phyloP scores from a whole-genome alignment of 1,140 invertebrate genomes.

The Melanaphis sacchari region DNA sequence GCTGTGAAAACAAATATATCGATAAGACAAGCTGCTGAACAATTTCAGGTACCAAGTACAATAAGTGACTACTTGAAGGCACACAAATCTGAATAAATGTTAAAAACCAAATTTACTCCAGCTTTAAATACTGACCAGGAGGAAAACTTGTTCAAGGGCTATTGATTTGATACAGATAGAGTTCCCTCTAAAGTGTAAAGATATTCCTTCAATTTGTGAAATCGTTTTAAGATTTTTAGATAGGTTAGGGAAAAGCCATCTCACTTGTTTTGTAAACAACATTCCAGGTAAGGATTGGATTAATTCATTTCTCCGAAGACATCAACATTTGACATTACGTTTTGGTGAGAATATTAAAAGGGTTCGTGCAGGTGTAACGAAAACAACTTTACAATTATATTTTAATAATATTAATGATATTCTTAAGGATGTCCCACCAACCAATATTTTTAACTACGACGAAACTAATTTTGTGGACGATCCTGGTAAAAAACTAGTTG shows the following conservation, averaged over 20 bases:
- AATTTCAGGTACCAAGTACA: background rate
- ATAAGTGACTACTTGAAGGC: background rate
- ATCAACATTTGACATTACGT: background rate
- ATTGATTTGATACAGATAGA: background rate
- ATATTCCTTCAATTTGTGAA: background rate
- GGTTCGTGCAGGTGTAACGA: background rate
- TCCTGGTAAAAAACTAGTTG: conserved; percentile 59
- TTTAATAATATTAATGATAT: background rate
- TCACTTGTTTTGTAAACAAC: background rate
- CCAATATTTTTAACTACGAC: conserved; percentile 43
- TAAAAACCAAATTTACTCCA: background rate
- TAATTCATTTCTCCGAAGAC: background rate
- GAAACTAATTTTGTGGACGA: conserved; percentile 53
- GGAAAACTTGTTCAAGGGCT: background rate
- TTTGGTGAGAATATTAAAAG: conserved; percentile 38
- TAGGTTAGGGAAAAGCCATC: background rate
- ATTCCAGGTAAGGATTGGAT: conserved; percentile 26
- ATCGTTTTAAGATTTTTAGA: background rate
- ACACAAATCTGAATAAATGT: background rate
- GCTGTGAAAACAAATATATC: background rate
- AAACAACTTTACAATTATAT: background rate
- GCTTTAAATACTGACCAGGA: background rate
- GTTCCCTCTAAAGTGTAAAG: background rate
- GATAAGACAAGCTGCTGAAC: background rate
- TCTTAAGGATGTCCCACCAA: background rate